phyloP scores from a whole-genome alignment of 2,113 vertebrate genomes.

The Vulpes lagopus region DNA sequence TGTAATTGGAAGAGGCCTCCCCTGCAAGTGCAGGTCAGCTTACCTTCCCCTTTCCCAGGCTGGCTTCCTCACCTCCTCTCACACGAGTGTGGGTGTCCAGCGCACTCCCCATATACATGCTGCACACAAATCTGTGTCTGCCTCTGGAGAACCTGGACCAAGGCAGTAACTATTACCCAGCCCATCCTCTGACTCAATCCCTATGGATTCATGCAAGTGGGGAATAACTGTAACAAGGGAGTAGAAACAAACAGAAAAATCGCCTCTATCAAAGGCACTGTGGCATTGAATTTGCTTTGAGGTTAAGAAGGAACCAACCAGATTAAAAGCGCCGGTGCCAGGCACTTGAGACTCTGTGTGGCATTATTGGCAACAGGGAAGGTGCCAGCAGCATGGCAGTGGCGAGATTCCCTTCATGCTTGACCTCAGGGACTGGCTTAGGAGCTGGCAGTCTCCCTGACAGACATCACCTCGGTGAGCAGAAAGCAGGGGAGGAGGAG shows the following conservation, averaged over 20 bases:
- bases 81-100: not conserved
- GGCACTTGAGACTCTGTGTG: not conserved
- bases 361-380: not conserved
- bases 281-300: not conserved
- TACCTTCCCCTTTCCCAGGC: not conserved
- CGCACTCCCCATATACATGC: accelerated
- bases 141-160: not conserved
- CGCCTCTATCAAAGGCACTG: not conserved
- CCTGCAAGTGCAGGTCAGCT: not conserved
- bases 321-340: not conserved
- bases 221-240: not conserved
- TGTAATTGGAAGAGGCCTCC: not conserved
- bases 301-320: not conserved
- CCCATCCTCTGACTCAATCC: not conserved
- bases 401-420: not conserved
- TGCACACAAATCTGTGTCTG: not conserved
- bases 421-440: not conserved
- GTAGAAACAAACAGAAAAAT: not conserved
- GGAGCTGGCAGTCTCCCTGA: not conserved
- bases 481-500: not conserved
- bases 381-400: not conserved
- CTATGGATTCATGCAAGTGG: not conserved
- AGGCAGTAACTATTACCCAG: not conserved
- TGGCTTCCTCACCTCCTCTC: not conserved
- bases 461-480: not conserved